Evolutionary conservation across 2,888 invertebrate genomes (phyloP), one percentile per base, ranked within the genome.

Genomic region (Emmelina monodactyla): DNA sequence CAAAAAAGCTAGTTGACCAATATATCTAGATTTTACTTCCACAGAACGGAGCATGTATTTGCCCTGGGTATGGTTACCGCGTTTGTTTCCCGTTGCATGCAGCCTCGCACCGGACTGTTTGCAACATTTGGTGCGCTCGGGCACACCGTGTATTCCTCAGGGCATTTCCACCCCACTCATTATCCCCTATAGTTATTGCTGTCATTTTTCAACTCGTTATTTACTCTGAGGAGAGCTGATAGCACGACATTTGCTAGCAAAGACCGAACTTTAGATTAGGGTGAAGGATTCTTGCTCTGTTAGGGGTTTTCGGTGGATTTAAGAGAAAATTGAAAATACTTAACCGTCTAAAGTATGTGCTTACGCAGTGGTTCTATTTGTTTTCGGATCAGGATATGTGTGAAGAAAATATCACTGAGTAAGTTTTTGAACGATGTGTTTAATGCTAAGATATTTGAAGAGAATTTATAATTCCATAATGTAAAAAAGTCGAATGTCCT

Each of bases 121-220:
- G 70, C 70, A 71, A 69, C 73, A 73, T 75, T 76, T 75, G 78
- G 75, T 62, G 58, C 49, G 47, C 55, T 46, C 47, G 49, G 14
- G 55, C 53, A 49, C 69, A 70, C 70, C 70, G 62, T 64, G 69
- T 73, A 75, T 72, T 70, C 78, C 78, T 69, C 46, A 42, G 78
- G 78, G 78, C 68, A 69, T 76, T 62, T 55, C 63, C 71, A 55
- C 78, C 79, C 79, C 62, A 69, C 67, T 76, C 79, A 78, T 78
- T 78, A 78, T 62, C 62, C 67, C 64, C 63, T 55, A 75, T 76
- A 78, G 79, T 78, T 78, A 79, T 79, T 76, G 69, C 79, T 69
- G 76, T 73, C 76, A 79, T 79, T 78, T 79, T 79, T 78, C 79
- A 79, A 78, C 78, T 79, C 73, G 76, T 78, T 79, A 78, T 78